phyloP scores from a whole-genome alignment of 2,888 invertebrate genomes.

The Fragum sueziense region DNA sequence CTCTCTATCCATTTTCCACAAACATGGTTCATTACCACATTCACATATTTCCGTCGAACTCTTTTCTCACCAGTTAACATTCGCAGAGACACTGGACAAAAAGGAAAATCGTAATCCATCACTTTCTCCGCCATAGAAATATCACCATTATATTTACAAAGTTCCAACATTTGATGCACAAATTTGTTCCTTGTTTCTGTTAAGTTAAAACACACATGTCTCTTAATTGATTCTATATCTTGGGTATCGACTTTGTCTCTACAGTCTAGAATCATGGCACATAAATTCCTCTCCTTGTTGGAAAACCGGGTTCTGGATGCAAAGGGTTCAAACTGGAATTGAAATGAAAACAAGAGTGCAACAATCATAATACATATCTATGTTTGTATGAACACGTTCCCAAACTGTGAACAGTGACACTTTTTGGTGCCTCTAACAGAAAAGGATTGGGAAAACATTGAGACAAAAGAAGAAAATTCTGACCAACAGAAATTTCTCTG shows the following conservation, averaged over 20 bases:
- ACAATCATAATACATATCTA: no score
- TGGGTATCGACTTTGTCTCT: neutral
- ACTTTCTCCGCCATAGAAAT: neutral
- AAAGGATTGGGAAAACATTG: no score
- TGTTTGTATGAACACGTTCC: no score
- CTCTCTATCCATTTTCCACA: constrained; percentile 2
- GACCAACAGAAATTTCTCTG: no score
- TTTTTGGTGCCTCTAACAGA: no score
- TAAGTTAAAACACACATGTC: neutral
- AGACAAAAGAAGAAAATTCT: no score
- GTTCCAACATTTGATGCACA: neutral
- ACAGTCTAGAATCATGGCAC: constrained; percentile 12
- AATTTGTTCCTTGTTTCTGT: neutral
- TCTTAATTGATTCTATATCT: constrained; percentile 9
- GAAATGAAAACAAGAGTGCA: no score
- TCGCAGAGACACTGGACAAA: neutral
- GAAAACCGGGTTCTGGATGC: neutral
- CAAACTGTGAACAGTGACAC: no score
- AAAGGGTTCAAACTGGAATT: constrained; percentile 6
- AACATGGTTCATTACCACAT: neutral
- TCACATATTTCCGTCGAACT: neutral
- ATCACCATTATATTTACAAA: constrained; percentile 8
- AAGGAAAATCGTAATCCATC: neutral
- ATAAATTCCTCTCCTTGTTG: constrained; percentile 6
- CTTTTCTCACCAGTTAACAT: neutral